Evolutionary conservation across 2,888 invertebrate species (phyloP), one percentile per base, ranked within the genome.

Genomic region (Pollenia amentaria): DNA sequence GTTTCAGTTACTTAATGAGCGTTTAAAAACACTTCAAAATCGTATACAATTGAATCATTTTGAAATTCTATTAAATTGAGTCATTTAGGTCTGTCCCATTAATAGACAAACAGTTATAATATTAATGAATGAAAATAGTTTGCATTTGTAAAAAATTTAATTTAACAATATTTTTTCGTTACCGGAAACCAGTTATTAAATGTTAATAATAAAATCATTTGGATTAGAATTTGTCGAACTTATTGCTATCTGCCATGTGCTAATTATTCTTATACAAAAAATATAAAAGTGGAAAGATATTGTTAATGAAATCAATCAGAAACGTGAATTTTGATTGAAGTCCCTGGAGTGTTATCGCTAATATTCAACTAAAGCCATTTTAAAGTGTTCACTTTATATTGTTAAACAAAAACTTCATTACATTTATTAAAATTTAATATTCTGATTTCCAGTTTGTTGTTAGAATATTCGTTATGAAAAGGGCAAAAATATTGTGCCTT

Each of bases 11-110:
- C 44, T 57, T 72, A 55, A 57, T 11, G 44, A 72, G 21, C 21
- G 11, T 55, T 57, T 57, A 64, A 48, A 44, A 16, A 70, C 57
- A 44, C n/a, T 72, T 46, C 14, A 21, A 29, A 11, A 72, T 29
- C n/a, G 10, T 44, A 44, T 44, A 2, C 55, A 18, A 29, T 29
- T 29, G 55, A 72, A 42, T 46, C 21, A 57, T 44, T 44, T 44
- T 44, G 72, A 29, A 72, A 57, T 72, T 72, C 44, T 44, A n/a
- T n/a, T 18, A 42, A 72, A 72, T 57, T 72, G 57, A 72, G 72
- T 72, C 72, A 72, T 46, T 70, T 55, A 14, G 18, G 53, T 40
- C 40, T 70, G 4, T 6, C n/a, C 46, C 29, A 57, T 21, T 10
- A 18, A 11, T 18, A 55, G 12, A 21, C 21, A 11, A 55, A 55